These are phyloP conservation scores for Menura novaehollandiae DNA, from an alignment of 2,113 vertebrate species.

Conservation along the genomic window DNA sequence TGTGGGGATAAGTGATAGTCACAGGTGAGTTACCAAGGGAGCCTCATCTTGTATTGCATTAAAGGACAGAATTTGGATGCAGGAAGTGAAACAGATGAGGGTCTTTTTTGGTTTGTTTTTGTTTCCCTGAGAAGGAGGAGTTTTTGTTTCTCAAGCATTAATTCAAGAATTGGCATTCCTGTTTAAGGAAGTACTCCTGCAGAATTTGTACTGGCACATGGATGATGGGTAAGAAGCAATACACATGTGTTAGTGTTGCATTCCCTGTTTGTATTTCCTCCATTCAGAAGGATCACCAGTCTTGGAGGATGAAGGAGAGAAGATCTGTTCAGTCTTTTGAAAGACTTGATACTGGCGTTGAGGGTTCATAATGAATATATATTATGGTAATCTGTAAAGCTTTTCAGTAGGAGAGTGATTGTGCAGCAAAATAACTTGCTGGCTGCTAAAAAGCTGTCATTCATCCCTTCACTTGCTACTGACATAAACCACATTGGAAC, in stretches of 20 bases:
- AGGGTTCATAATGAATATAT: background rate
- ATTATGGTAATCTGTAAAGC: background rate
- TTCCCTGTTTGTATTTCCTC: background rate
- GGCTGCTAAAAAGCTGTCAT: background rate
- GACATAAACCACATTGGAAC: background rate
- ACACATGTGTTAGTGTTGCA: accelerated
- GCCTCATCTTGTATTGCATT: background rate
- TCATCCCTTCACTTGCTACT: background rate
- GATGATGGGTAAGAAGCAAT: background rate
- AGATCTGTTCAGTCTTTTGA: background rate
- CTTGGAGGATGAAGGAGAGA: background rate
- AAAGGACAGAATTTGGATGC: background rate
- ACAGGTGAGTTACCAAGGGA: background rate
- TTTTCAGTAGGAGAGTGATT: background rate
- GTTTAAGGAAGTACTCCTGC: background rate
- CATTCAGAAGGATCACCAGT: background rate
- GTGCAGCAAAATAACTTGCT: background rate
- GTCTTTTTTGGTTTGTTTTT: background rate
- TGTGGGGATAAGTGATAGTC: background rate
- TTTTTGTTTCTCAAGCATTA: background rate
- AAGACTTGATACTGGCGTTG: background rate
- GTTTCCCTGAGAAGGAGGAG: background rate
- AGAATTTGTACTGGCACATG: background rate
- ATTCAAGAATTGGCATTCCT: background rate
- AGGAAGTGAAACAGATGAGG: background rate